These are phyloP conservation scores for Sclerurus mexicanus DNA, from an alignment of 2,113 vertebrate species.

Conservation along the genomic window DNA sequence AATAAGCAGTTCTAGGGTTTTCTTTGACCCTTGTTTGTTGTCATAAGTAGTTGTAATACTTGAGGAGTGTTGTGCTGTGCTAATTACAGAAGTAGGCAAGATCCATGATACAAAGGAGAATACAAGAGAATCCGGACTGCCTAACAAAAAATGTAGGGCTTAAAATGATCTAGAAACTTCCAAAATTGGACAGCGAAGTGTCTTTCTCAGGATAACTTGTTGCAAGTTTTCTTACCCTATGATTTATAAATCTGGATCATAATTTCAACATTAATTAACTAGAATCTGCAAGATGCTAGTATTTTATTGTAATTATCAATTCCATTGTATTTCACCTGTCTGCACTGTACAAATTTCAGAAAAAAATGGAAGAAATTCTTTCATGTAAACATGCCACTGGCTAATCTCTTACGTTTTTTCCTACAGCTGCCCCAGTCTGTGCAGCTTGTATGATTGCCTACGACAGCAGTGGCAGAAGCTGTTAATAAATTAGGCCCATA, in stretches of 20 bases:
- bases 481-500: conserved; percentile 69
- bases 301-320: neutral
- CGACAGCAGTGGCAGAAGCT: conserved; percentile 1
- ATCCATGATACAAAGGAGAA: neutral
- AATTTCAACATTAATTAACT: neutral
- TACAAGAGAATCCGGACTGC: neutral
- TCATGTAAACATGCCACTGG: neutral
- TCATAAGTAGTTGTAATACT: neutral
- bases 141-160: neutral
- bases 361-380: neutral
- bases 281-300: neutral
- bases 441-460: conserved; percentile 7
- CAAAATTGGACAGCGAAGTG: neutral
- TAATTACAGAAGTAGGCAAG: neutral
- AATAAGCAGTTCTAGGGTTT: neutral
- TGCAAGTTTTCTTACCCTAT: neutral
- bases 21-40: neutral
- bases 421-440: neutral
- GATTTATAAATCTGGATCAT: neutral
- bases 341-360: neutral
- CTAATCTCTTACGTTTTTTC: neutral
- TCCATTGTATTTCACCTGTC: neutral
- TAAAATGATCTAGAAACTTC: neutral
- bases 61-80: neutral
- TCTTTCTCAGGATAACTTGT: neutral